phyloP scores from a whole-genome alignment of 2,113 vertebrate species.

The Lucifuga dentata region DNA sequence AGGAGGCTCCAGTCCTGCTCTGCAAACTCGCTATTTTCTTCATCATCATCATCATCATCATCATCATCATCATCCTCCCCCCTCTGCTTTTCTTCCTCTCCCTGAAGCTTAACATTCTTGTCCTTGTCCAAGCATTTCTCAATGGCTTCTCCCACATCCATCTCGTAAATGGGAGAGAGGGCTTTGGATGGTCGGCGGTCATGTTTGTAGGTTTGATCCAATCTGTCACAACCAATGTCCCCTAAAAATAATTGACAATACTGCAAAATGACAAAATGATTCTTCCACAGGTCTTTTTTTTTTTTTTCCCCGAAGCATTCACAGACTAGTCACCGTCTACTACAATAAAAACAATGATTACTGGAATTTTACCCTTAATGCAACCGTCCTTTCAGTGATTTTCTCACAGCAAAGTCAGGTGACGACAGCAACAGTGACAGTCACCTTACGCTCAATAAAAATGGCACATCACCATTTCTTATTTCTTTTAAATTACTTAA shows the following conservation, averaged over 20 bases:
- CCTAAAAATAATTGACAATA: conserved; percentile 99
- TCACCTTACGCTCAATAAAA: conserved; percentile 11
- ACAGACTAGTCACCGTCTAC: conserved; percentile 41
- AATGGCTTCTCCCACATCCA: conserved; percentile 92
- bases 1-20: conserved; percentile 96
- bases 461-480: too few relatives aligned
- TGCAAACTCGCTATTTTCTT: conserved; percentile 89
- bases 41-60: conserved; percentile 72
- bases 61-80: conserved; percentile 79
- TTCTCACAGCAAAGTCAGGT: conserved; percentile 12
- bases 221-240: conserved; percentile 97
- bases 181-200: conserved; percentile 94
- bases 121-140: conserved; percentile 88
- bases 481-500: not conserved
- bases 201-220: conserved; percentile 96
- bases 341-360: conserved; percentile 30
- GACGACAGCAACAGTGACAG: conserved; percentile 1
- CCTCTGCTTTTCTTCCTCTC: conserved; percentile 80
- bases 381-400: conserved; percentile 62
- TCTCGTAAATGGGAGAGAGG: conserved; percentile 98
- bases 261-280: conserved; percentile 97
- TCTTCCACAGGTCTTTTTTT: conserved; percentile 46
- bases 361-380: conserved; percentile 74
- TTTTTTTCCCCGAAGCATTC: conserved; percentile 14
- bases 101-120: conserved; percentile 79